A percentile compares a stretch with the other conserved stretches of the same genome.
Conservation (phyloP, 2,797 vertebrate genomes). For the Cryptoprocta ferox region DNA sequence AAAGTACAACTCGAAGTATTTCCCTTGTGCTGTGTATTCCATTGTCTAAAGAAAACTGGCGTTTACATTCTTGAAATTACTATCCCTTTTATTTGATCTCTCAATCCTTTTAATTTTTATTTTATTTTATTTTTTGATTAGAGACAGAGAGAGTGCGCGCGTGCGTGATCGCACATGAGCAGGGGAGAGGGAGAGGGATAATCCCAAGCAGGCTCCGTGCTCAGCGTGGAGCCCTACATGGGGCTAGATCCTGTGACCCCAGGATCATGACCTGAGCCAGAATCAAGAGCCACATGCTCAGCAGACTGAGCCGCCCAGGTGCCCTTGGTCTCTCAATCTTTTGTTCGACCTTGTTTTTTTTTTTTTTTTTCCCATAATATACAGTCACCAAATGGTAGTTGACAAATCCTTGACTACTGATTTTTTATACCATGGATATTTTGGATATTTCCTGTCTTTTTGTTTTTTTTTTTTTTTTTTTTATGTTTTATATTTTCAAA, state of each 20-base stretch:
- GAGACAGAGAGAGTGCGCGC: too few species aligned
- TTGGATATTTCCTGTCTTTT: not conserved
- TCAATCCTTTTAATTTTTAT: not conserved
- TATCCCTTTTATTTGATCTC: not conserved
- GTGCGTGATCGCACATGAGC: too few species aligned
- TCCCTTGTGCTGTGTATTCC: not conserved
- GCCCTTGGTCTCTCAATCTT: not conserved
- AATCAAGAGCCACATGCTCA: too few species aligned
- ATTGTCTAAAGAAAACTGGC: not conserved
- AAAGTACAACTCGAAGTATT: not conserved
- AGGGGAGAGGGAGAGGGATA: too few species aligned
- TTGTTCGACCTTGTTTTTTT: not conserved
- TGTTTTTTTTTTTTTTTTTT: not conserved
- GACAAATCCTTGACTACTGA: not conserved
- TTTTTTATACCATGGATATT: not conserved
- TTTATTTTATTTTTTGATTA: too few species aligned
- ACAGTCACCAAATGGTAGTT: not conserved
- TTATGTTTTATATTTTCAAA: not conserved
- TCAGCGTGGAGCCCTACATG: too few species aligned
- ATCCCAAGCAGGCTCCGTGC: too few species aligned
- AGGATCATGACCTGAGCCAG: too few species aligned
- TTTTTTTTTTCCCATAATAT: not conserved
- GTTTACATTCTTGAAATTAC: slow-evolving; percentile 26
- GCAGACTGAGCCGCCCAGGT: too few species aligned
- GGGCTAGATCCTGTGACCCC: too few species aligned